Conservation (phyloP, 2,888 invertebrate species). For the Microctonus hyperodae region DNA sequence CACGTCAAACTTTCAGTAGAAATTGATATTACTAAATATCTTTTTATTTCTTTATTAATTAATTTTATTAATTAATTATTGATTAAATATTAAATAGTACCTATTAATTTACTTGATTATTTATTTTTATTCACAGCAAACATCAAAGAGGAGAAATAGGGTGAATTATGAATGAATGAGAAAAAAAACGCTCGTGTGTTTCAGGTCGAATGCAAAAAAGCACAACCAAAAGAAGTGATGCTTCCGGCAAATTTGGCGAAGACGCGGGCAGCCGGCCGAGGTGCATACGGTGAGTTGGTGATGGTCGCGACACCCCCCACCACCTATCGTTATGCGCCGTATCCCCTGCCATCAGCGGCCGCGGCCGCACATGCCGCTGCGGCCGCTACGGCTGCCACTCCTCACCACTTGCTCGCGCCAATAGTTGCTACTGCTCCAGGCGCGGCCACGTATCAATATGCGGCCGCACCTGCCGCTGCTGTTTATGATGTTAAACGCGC, state of each 20-base stretch:
- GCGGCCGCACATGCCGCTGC: constrained; percentile 62
- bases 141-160: no score
- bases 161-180: no score
- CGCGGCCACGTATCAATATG: constrained; percentile 56
- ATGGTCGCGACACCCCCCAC: constrained; percentile 77
- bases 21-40: no score
- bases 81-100: no score
- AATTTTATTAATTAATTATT: no score
- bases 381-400: constrained; percentile 65
- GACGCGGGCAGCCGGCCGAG: constrained; percentile 93
- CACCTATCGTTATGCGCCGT: constrained; percentile 65
- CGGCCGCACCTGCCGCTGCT: constrained; percentile 62
- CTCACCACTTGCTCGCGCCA: constrained; percentile 56
- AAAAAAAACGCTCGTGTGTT: constrained; percentile 53
- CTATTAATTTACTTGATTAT: no score
- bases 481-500: constrained; percentile 66
- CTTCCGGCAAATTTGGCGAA: constrained; percentile 95
- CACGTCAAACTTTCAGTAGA: no score
- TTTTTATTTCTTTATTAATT: no score
- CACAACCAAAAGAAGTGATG: constrained; percentile 99
- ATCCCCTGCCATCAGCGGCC: constrained; percentile 61
- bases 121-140: no score
- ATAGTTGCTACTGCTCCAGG: constrained; percentile 55
- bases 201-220: constrained; percentile 99
- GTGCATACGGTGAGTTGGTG: constrained; percentile 98